A percentile compares a stretch with the other conserved stretches of the same genome.
phyloP scores from a whole-genome alignment of 35 echinoderm and acorn worm species.

The Heliocidaris tuberculata region DNA sequence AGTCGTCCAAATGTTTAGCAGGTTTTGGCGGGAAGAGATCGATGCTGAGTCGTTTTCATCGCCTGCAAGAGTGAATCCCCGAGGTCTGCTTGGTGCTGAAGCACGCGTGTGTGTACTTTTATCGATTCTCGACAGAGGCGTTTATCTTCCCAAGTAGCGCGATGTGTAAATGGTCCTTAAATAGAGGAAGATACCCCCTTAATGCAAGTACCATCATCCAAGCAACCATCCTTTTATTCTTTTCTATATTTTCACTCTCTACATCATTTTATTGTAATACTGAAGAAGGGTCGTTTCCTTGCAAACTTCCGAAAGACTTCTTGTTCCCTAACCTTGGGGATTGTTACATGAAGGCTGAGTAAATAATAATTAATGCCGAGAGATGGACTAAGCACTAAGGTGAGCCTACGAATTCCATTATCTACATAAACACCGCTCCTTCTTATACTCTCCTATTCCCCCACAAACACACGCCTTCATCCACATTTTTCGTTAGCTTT shows the following conservation, averaged over 20 bases:
- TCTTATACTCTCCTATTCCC: not conserved
- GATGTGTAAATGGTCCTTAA: conserved; percentile 3
- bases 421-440: too few relatives aligned
- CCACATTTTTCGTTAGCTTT: not conserved
- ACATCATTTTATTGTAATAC: not conserved
- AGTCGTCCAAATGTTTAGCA: conserved; percentile 46
- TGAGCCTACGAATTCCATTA: too few relatives aligned
- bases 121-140: conserved; percentile 25
- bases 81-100: conserved; percentile 48
- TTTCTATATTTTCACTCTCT: not conserved
- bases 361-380: too few relatives aligned
- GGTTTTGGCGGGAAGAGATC: conserved; percentile 33
- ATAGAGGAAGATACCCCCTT: conserved; percentile 9
- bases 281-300: not conserved
- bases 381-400: too few relatives aligned
- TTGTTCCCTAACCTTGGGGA: not conserved
- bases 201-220: not conserved
- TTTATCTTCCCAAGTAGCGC: conserved; percentile 39
- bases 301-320: not conserved
- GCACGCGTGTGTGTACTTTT: conserved; percentile 52
- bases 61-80: conserved; percentile 36
- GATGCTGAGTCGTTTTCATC: conserved; percentile 45
- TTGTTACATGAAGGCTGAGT: too few relatives aligned
- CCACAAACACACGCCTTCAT: not conserved
- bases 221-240: not conserved